These are phyloP conservation scores for Ophthalmolycus amberensis DNA, from an alignment of 2,113 vertebrate species.

Conservation along the genomic window DNA sequence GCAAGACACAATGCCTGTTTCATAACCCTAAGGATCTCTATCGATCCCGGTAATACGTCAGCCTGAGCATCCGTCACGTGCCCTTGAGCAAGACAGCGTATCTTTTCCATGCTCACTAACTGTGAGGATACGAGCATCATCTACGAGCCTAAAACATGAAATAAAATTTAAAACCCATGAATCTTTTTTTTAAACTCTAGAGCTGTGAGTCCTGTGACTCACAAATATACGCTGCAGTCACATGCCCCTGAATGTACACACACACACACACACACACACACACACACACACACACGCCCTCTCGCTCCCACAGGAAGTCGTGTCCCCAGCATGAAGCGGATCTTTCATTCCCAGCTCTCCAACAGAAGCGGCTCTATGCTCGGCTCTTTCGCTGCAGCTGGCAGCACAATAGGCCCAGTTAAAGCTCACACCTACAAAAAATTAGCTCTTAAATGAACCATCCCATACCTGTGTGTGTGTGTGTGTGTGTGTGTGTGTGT, in stretches of 20 bases:
- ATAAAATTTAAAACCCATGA: conserved; percentile 5
- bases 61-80: background rate
- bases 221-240: conserved; percentile 49
- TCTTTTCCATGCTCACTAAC: background rate
- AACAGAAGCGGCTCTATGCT: conserved; percentile 78
- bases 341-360: conserved; percentile 70
- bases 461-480: conserved; percentile 41
- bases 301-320: conserved; percentile 71
- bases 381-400: conserved; percentile 66
- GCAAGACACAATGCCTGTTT: background rate
- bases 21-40: conserved; percentile 2
- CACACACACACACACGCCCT: conserved; percentile 12
- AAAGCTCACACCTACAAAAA: conserved; percentile 76
- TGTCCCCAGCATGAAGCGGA: conserved; percentile 66
- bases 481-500: conserved; percentile 7
- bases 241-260: conserved; percentile 15
- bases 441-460: conserved; percentile 56
- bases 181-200: background rate
- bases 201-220: conserved; percentile 18
- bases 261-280: conserved; percentile 11
- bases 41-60: conserved; percentile 1
- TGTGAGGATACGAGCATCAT: background rate
- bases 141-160: conserved; percentile 14
- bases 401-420: conserved; percentile 75
- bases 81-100: background rate